phyloP scores from a whole-genome alignment of 2,113 vertebrate species.

The Onychostoma macrolepis region DNA sequence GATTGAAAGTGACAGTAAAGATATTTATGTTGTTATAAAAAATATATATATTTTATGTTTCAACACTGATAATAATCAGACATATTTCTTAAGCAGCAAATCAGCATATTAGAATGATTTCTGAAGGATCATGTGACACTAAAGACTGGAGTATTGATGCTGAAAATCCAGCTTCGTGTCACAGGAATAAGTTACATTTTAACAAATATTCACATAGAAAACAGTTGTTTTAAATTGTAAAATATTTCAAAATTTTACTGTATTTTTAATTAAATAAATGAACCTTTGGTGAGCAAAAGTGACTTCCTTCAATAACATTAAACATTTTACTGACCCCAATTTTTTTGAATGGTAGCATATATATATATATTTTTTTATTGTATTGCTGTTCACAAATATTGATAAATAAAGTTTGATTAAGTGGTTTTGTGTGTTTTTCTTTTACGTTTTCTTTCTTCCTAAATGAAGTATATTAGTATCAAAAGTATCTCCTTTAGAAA shows the following conservation, averaged over 20 bases:
- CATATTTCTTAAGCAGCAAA: no score
- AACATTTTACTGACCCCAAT: not conserved
- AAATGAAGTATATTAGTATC: no score
- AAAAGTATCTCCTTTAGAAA: no score
- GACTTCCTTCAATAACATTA: not conserved
- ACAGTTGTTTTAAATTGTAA: not conserved
- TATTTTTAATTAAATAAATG: not conserved
- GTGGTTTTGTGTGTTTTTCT: not conserved
- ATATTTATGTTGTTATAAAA: not conserved
- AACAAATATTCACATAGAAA: not conserved
- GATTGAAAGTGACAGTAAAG: not conserved
- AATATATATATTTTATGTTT: no score
- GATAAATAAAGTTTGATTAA: not conserved
- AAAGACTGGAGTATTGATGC: not conserved
- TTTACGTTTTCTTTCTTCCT: no score
- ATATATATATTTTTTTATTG: not conserved
- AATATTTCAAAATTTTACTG: not conserved
- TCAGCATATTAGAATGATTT: not conserved
- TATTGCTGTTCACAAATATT: not conserved
- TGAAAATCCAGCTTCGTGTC: not conserved
- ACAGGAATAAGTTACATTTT: not conserved
- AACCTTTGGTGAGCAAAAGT: not conserved
- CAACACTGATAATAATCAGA: no score
- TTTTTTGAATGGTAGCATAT: not conserved
- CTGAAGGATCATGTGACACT: not conserved